A percentile compares a stretch with the other conserved stretches of the same genome.
phyloP scores from a whole-genome alignment of 37 sponge, comb jelly and placozoan genomes.

The Spongilla lacustris region DNA sequence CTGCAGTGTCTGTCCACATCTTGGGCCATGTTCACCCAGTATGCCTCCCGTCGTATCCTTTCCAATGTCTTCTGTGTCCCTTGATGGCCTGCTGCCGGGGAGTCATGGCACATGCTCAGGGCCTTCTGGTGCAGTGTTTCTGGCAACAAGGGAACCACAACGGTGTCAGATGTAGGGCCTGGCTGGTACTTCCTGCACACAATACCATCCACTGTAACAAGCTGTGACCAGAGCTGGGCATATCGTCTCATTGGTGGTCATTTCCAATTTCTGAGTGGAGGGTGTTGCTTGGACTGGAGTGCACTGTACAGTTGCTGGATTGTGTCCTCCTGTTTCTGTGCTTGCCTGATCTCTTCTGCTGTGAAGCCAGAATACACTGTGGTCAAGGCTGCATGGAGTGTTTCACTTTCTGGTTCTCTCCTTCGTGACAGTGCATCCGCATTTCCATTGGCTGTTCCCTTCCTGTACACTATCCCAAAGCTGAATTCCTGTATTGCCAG shows the following conservation, averaged over 20 bases:
- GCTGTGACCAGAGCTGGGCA: constrained; percentile 48
- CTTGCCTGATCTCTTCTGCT: no score
- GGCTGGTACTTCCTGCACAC: constrained; percentile 42
- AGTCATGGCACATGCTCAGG: constrained; percentile 22
- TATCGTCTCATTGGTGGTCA: constrained; percentile 36
- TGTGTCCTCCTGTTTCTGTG: no score
- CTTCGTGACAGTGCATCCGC: constrained; percentile 60
- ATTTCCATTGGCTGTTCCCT: constrained; percentile 45
- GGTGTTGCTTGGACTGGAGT: no score
- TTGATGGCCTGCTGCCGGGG: constrained; percentile 44
- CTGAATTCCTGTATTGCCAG: constrained; percentile 33
- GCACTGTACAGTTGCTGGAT: no score
- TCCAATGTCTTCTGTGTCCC: constrained; percentile 62
- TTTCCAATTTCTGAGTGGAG: constrained; percentile 17
- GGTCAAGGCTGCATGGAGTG: no score
- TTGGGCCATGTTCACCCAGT: constrained; percentile 57
- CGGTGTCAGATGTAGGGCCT: constrained; percentile 5
- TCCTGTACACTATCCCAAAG: constrained; percentile 29
- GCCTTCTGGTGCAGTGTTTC: neutral
- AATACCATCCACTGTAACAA: constrained; percentile 30
- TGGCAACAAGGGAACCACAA: constrained; percentile 32
- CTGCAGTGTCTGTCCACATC: constrained; percentile 44
- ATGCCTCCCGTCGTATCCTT: constrained; percentile 25
- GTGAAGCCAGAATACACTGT: no score
- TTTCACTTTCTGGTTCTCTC: no score